A percentile compares a stretch with the other conserved stretches of the same genome.
Conservation (phyloP, 2,888 invertebrate genomes). For the Rosalia funebris region DNA sequence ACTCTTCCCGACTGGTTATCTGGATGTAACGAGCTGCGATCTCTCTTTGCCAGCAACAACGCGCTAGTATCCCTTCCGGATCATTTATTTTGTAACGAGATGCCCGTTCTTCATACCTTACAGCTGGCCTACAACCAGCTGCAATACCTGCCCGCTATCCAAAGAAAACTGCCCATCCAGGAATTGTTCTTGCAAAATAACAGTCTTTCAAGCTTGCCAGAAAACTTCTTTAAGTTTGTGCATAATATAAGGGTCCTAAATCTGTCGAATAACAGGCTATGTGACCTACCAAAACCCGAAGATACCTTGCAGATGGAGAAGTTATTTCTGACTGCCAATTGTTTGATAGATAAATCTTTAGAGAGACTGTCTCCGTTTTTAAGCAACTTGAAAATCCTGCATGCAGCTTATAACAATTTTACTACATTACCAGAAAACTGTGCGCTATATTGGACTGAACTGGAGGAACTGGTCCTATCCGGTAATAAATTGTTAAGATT, state of each 20-base stretch:
- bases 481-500: constrained; percentile 82
- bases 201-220: constrained; percentile 77
- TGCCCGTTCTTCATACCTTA: constrained; percentile 76
- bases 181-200: constrained; percentile 83
- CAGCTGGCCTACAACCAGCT: constrained; percentile 83
- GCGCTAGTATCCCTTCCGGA: constrained; percentile 76
- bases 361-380: constrained; percentile 72
- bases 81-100: constrained; percentile 78
- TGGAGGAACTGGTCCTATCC: constrained; percentile 84
- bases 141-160: constrained; percentile 77
- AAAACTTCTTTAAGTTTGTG: constrained; percentile 78
- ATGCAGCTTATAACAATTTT: constrained; percentile 83
- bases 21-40: constrained; percentile 76
- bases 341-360: constrained; percentile 72
- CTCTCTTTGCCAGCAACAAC: constrained; percentile 81
- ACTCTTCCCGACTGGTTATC: constrained; percentile 82
- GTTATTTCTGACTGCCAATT: constrained; percentile 80
- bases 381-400: constrained; percentile 75
- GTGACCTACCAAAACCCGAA: constrained; percentile 71
- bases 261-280: constrained; percentile 81
- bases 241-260: constrained; percentile 76
- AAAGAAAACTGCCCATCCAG: constrained; percentile 73
- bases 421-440: constrained; percentile 79
- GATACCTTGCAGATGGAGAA: constrained; percentile 73
- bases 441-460: constrained; percentile 78